A percentile compares a stretch with the other conserved stretches of the same genome.
These are phyloP conservation scores for Temnothorax unifasciatus DNA, from an alignment of 2,888 invertebrate genomes.

Conservation along the genomic window DNA sequence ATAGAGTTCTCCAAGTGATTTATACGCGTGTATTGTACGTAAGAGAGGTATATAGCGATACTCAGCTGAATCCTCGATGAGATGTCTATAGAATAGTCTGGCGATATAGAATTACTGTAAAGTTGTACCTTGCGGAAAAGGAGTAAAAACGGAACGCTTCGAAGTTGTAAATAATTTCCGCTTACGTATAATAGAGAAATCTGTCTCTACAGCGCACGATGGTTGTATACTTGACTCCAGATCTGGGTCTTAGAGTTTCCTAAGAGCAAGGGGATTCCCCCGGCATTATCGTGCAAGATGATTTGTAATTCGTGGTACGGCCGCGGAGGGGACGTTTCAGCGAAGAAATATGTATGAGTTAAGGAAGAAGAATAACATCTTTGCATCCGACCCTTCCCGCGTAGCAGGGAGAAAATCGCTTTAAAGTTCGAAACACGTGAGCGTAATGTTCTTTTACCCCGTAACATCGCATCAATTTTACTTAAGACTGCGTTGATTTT, in stretches of 20 bases:
- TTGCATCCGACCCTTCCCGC: slow-evolving; percentile 63
- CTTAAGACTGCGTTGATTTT: slow-evolving; percentile 61
- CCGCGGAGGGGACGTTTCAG: slow-evolving; percentile 63
- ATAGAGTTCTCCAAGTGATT: slow-evolving; percentile 66
- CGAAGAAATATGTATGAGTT: slow-evolving; percentile 76
- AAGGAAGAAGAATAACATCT: slow-evolving; percentile 76
- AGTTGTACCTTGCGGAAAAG: neutral
- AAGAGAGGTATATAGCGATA: slow-evolving; percentile 1
- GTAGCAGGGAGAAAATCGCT: slow-evolving; percentile 65
- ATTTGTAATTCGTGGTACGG: slow-evolving; percentile 75
- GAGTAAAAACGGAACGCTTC: neutral
- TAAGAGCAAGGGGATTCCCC: slow-evolving; percentile 64
- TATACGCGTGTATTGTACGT: slow-evolving; percentile 49
- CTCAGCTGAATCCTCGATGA: slow-evolving; percentile 18
- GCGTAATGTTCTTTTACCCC: slow-evolving; percentile 68
- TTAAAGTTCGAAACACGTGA: slow-evolving; percentile 73
- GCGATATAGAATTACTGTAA: neutral
- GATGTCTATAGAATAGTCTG: neutral
- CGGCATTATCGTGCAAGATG: slow-evolving; percentile 73
- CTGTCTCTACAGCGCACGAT: neutral
- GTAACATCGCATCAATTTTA: slow-evolving; percentile 49
- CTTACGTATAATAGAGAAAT: neutral
- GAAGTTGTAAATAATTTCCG: slow-evolving; percentile 20
- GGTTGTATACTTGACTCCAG: slow-evolving; percentile 62
- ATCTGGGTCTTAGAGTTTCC: slow-evolving; percentile 66